phyloP scores from a whole-genome alignment of 2,113 vertebrate species.

The Ageneiosus marmoratus region DNA sequence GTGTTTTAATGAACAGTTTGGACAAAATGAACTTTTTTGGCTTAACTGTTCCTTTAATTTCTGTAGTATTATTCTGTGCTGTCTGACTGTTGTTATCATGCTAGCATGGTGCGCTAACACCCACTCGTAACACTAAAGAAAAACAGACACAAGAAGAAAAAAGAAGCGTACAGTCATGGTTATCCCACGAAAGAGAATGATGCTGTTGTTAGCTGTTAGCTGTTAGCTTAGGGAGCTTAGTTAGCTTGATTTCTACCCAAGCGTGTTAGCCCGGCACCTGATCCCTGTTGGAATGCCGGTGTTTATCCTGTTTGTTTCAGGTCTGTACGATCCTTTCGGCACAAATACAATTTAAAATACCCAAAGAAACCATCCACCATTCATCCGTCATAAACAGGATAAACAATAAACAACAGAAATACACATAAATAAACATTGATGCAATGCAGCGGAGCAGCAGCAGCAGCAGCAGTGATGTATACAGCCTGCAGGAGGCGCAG shows the following conservation, averaged over 20 bases:
- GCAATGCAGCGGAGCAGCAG: slow-evolving; percentile 54
- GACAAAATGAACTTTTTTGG: neutral
- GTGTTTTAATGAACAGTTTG: neutral
- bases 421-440: slow-evolving; percentile 43
- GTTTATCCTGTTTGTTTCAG: slow-evolving; percentile 74
- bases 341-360: slow-evolving; percentile 4
- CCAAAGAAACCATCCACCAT: neutral
- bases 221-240: slow-evolving; percentile 25
- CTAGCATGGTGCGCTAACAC: neutral
- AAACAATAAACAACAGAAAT: slow-evolving; percentile 66
- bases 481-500: slow-evolving; percentile 62
- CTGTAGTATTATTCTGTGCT: neutral
- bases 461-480: slow-evolving; percentile 56
- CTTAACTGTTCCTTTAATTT: neutral
- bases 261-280: slow-evolving; percentile 53
- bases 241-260: slow-evolving; percentile 65
- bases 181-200: slow-evolving; percentile 54
- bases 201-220: slow-evolving; percentile 19
- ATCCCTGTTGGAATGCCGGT: slow-evolving; percentile 61
- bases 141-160: neutral
- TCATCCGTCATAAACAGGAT: slow-evolving; percentile 68
- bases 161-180: slow-evolving; percentile 36
- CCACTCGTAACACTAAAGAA: neutral
- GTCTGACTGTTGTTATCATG: neutral
- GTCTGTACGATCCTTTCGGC: slow-evolving; percentile 30